Conservation (phyloP, 2,888 invertebrate species). For the Agrochola lychnidis region DNA sequence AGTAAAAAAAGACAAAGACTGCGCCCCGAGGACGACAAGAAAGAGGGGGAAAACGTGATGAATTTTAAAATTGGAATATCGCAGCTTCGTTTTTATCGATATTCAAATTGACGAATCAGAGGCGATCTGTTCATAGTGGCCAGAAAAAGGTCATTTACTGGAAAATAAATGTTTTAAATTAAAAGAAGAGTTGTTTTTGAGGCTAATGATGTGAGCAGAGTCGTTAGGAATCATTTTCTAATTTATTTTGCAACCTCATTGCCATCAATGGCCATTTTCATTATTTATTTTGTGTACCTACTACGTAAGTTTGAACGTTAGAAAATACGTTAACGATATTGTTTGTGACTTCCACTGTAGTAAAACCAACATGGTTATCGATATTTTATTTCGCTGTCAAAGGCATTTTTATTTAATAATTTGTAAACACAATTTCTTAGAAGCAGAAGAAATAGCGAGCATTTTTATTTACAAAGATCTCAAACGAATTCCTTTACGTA, state of each 20-base stretch:
- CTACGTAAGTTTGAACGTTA: background rate
- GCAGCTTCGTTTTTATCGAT: slow-evolving; percentile 75
- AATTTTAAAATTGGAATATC: slow-evolving; percentile 82
- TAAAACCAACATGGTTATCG: background rate
- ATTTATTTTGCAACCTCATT: slow-evolving; percentile 2
- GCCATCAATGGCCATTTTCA: background rate
- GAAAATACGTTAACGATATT: background rate
- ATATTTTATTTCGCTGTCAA: slow-evolving; percentile 1
- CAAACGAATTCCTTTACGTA: slow-evolving; percentile 50
- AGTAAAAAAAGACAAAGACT: slow-evolving; percentile 43
- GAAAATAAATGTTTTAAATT: slow-evolving; percentile 34
- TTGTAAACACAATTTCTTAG: slow-evolving; percentile 36
- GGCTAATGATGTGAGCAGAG: background rate
- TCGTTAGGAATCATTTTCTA: background rate
- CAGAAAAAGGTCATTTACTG: slow-evolving; percentile 35
- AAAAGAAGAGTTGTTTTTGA: slow-evolving; percentile 1
- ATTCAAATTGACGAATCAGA: slow-evolving; percentile 82
- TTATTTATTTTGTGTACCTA: slow-evolving; percentile 4
- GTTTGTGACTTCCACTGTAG: slow-evolving; percentile 5
- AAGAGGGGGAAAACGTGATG: slow-evolving; percentile 72
- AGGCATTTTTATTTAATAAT: slow-evolving; percentile 37
- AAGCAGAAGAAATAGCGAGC: slow-evolving; percentile 26
- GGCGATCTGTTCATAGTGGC: slow-evolving; percentile 62
- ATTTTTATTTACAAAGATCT: slow-evolving; percentile 40
- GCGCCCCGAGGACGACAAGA: slow-evolving; percentile 50